These are phyloP conservation scores for Ictalurus furcatus DNA, from an alignment of 2,113 vertebrate genomes.

Conservation along the genomic window DNA sequence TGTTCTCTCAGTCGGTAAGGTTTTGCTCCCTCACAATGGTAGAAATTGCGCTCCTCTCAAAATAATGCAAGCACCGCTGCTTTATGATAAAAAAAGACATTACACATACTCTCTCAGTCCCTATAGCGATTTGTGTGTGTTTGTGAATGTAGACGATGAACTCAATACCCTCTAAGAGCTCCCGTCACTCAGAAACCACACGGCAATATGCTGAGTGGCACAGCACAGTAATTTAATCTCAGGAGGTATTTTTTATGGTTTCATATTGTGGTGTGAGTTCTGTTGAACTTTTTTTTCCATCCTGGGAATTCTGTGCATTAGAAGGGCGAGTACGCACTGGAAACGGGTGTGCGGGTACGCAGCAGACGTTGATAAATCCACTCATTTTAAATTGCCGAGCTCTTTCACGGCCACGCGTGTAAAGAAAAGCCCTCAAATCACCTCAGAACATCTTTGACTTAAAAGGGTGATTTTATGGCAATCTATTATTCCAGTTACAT, in stretches of 20 bases:
- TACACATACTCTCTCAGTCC: neutral
- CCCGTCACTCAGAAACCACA: neutral
- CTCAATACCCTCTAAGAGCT: neutral
- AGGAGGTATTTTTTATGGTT: neutral
- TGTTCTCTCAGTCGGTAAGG: neutral
- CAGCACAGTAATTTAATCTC: neutral
- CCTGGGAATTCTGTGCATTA: neutral
- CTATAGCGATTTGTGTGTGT: neutral
- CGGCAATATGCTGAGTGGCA: neutral
- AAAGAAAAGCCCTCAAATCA: neutral
- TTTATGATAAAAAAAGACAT: conserved; percentile 3
- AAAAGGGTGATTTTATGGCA: neutral
- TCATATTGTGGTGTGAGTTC: neutral
- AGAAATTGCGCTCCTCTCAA: neutral
- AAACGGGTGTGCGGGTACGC: neutral
- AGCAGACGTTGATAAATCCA: neutral
- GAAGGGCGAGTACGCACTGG: neutral
- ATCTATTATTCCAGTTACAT: neutral
- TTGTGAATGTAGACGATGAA: neutral
- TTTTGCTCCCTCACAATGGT: neutral
- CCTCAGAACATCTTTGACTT: neutral
- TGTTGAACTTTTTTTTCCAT: neutral
- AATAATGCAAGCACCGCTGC: neutral
- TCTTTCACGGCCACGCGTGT: neutral
- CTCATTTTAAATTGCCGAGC: neutral